These are phyloP conservation scores for Camelus dromedarius DNA, from an alignment of 2,113 vertebrate genomes.

Conservation along the genomic window DNA sequence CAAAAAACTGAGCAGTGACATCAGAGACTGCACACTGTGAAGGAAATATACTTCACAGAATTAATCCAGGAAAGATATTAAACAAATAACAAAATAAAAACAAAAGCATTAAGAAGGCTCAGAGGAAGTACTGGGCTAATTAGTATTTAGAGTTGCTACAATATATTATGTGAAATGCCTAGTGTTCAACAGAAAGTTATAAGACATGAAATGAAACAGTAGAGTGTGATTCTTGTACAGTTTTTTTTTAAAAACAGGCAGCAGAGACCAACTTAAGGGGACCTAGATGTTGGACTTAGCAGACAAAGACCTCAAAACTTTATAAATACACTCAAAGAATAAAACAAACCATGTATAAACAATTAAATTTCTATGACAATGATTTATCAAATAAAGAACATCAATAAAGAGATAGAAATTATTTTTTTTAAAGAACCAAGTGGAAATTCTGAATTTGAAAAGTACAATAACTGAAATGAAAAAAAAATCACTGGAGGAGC, in stretches of 20 bases:
- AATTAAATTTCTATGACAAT: conserved; percentile 8
- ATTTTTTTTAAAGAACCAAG: background rate
- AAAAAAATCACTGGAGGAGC: background rate
- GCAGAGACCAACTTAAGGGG: background rate
- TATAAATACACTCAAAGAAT: background rate
- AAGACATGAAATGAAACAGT: background rate
- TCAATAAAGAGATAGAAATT: conserved; percentile 3
- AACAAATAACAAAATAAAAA: background rate
- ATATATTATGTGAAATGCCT: background rate
- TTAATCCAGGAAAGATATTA: background rate
- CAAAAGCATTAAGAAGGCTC: background rate
- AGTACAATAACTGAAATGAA: background rate
- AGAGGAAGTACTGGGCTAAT: background rate
- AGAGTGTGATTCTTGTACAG: background rate
- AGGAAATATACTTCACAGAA: background rate
- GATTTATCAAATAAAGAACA: background rate
- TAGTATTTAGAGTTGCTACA: background rate
- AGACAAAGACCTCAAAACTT: conserved; percentile 7
- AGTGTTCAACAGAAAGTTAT: background rate
- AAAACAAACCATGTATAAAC: background rate
- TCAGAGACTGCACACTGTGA: background rate
- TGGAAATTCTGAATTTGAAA: background rate
- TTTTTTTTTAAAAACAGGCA: background rate
- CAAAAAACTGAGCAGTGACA: background rate
- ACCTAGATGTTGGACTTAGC: background rate